These are phyloP conservation scores for Uloborus diversus DNA, from an alignment of 1,140 invertebrate genomes.

Conservation along the genomic window DNA sequence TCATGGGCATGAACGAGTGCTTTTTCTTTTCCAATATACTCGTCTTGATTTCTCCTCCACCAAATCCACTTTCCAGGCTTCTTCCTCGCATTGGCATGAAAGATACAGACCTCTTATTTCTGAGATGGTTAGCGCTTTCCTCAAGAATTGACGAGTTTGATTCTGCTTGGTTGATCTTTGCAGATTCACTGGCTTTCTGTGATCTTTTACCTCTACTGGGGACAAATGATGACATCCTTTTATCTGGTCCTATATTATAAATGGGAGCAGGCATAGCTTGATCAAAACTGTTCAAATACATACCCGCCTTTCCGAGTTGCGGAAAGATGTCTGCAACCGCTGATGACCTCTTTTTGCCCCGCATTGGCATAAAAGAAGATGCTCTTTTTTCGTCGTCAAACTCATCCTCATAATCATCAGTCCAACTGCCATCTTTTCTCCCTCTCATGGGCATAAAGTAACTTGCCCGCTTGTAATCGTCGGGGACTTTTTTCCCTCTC, in stretches of 20 bases:
- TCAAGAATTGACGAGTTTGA: not conserved
- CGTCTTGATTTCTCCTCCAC: not conserved
- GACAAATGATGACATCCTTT: not conserved
- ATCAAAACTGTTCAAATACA: not conserved
- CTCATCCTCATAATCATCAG: not conserved
- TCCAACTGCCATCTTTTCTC: slow-evolving; percentile 2
- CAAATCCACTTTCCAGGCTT: not conserved
- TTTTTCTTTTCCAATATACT: slow-evolving; percentile 2
- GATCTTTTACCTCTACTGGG: not conserved
- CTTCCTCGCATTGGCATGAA: slow-evolving; percentile 6
- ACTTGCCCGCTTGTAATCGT: slow-evolving; percentile 10
- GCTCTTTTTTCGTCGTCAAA: not conserved
- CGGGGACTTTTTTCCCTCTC: slow-evolving; percentile 28
- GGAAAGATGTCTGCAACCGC: not conserved
- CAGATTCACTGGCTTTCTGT: not conserved
- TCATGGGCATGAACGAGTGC: slow-evolving; percentile 11
- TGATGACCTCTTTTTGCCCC: slow-evolving; percentile 2
- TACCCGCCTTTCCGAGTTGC: slow-evolving; percentile 25
- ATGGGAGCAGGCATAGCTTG: slow-evolving; percentile 7
- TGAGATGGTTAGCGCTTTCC: not conserved
- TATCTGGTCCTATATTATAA: slow-evolving; percentile 9
- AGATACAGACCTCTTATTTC: not conserved
- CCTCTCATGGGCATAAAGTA: slow-evolving; percentile 52
- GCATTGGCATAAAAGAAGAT: not conserved
- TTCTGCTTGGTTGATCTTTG: not conserved